Conservation (phyloP, 2,113 vertebrate species). For the Numida meleagris region DNA sequence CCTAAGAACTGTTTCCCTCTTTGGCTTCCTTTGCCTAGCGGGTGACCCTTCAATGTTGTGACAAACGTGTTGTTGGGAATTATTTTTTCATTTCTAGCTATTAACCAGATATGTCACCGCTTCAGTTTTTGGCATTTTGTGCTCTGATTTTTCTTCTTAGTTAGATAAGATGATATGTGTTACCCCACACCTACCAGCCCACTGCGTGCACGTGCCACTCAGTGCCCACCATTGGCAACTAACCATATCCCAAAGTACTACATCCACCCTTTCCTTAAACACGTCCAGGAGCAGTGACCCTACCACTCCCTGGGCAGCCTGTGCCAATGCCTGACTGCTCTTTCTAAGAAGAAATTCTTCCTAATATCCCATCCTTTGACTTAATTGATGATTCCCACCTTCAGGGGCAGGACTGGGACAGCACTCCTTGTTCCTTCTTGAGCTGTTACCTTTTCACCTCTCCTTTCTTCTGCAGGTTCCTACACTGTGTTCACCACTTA, state of each 20-base stretch:
- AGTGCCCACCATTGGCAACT: not conserved
- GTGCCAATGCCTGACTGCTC: too few species aligned
- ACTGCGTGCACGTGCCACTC: accelerated
- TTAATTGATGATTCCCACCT: not conserved
- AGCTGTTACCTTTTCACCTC: too few species aligned
- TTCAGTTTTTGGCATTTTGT: not conserved
- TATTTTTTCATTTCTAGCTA: constrained; percentile 38
- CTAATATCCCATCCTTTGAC: too few species aligned
- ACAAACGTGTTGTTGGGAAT: constrained; percentile 25
- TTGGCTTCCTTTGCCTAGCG: not conserved
- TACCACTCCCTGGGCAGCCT: too few species aligned
- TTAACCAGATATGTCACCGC: not conserved
- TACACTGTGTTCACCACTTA: not conserved
- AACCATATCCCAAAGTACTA: too few species aligned
- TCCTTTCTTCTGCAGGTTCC: not conserved
- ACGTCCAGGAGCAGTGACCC: too few species aligned
- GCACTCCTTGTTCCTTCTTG: not conserved
- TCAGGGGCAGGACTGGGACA: not conserved
- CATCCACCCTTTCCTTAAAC: too few species aligned
- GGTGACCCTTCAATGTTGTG: constrained; percentile 57
- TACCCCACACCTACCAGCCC: accelerated
- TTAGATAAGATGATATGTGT: accelerated
- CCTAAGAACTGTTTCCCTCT: constrained; percentile 41
- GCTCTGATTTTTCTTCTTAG: not conserved
- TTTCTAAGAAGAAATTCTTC: too few species aligned